Conservation (phyloP, 2,113 vertebrate species). For the Equus quagga region DNA sequence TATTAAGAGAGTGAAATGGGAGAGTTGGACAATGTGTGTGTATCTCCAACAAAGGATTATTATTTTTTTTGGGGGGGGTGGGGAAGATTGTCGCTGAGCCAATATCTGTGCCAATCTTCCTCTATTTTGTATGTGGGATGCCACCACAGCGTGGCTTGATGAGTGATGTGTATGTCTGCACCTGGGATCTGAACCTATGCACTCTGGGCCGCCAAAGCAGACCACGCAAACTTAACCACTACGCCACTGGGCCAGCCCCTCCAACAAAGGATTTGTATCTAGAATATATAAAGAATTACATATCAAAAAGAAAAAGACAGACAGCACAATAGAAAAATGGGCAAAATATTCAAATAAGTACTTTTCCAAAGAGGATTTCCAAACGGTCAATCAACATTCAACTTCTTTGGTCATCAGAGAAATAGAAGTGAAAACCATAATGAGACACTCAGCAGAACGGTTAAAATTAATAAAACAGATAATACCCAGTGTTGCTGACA, state of each 20-base stretch:
- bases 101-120: no score
- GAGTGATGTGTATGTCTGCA: no score
- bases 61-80: no score
- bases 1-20: constrained; percentile 12
- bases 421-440: not conserved
- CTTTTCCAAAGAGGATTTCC: not conserved
- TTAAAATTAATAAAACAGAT: not conserved
- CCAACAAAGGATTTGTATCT: no score
- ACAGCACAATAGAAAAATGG: not conserved
- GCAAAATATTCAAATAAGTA: not conserved
- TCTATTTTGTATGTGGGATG: no score
- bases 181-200: no score
- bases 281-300: no score
- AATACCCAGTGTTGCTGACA: not conserved
- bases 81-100: no score
- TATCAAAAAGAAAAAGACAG: not conserved
- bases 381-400: not conserved
- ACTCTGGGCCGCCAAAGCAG: no score
- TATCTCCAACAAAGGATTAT: not conserved
- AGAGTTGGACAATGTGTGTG: not conserved
- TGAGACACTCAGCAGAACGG: not conserved
- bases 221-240: no score
- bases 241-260: no score
- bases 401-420: not conserved
- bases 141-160: no score